Base-by-base conservation (phyloP, 1,140 invertebrate genomes). In the Heliconius eleuchia region DNA sequence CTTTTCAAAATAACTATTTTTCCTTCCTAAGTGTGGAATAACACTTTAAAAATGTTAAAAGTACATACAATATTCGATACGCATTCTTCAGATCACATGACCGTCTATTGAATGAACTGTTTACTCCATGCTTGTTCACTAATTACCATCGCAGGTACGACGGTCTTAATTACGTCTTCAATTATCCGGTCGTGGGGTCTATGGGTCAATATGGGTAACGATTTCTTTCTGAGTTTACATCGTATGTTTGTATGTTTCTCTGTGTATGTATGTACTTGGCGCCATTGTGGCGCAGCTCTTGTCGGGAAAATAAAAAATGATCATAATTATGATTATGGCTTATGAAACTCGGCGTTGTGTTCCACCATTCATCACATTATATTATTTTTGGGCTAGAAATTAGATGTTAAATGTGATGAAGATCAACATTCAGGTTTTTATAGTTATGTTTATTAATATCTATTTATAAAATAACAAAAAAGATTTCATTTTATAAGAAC, bases 91-190 rank as follows among this genome's bases (percentile, higher is more conserved):
- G 60, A 11, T 66, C 60, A 30, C 23, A 30, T 66, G 60, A 66
- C 27, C 23, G 60, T 23, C 4, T 11, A 9, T 66, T 16, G 60
- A 66, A 66, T 30, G 60, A 66, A 30, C 60, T 70, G 74, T 76
- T 76, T 76, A 37, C 74, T 37, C 42, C 74, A 50, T 42, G 37
- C 57, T 50, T 18, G 50, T 46, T 76, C 42, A 70, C 74, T 76
- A 76, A 76, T 76, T 76, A 76, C 27, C 16, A 6, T 66, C 37
- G 42, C 74, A 76, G 74, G 74, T 76, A 76, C 74, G 60, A 46
- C 34, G 74, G 4, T 76, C 39, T 23, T 71, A 70, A 76, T 70
- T 76, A 23, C 74, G 74, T 27, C 74, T 76, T 70, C 74, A 76
- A 76, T 76, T 76, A 76, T n/a, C 30, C 74, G 74, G 46, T 60